Percentiles rank a stretch among this genome's conserved stretches.
Conservation (phyloP, 2,888 invertebrate species). For the Andrena bucephala region DNA sequence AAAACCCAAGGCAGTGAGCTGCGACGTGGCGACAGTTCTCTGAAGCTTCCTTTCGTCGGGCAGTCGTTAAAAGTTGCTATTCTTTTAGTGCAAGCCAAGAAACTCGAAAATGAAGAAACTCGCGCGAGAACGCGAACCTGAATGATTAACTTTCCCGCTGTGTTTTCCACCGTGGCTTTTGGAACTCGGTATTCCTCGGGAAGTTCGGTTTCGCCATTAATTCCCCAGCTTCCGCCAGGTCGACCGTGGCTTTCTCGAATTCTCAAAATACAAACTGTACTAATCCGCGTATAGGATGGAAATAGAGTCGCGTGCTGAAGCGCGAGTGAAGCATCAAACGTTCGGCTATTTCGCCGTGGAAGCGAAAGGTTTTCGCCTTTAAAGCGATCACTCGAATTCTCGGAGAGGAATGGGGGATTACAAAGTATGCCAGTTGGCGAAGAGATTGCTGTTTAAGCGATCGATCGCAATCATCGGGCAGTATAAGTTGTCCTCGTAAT, state of each 20-base stretch:
- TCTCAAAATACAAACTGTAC: slow-evolving; percentile 27
- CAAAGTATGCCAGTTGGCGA: neutral
- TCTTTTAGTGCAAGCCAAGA: slow-evolving; percentile 22
- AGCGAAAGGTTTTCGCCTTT: neutral
- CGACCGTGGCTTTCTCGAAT: slow-evolving; percentile 28
- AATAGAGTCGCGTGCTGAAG: slow-evolving; percentile 2
- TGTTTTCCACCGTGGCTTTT: neutral
- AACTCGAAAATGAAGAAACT: neutral
- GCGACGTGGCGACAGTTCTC: neutral
- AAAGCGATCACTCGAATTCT: neutral
- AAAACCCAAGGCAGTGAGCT: neutral
- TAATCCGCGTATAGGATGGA: slow-evolving; percentile 16
- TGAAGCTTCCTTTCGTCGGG: neutral
- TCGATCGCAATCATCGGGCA: neutral
- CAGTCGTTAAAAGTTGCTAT: slow-evolving; percentile 41
- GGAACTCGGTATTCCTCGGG: slow-evolving; percentile 20
- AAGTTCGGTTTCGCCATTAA: slow-evolving; percentile 48
- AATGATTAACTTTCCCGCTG: slow-evolving; percentile 43
- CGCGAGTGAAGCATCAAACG: slow-evolving; percentile 18
- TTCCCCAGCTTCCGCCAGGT: slow-evolving; percentile 6
- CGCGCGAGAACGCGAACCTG: slow-evolving; percentile 4
- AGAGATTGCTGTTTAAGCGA: slow-evolving; percentile 7
- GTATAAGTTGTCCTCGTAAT: slow-evolving; percentile 6
- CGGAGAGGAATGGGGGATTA: neutral
- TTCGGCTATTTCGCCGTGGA: neutral